phyloP scores from a whole-genome alignment of 2,888 invertebrate genomes.

The Ochropleura leucogaster region DNA sequence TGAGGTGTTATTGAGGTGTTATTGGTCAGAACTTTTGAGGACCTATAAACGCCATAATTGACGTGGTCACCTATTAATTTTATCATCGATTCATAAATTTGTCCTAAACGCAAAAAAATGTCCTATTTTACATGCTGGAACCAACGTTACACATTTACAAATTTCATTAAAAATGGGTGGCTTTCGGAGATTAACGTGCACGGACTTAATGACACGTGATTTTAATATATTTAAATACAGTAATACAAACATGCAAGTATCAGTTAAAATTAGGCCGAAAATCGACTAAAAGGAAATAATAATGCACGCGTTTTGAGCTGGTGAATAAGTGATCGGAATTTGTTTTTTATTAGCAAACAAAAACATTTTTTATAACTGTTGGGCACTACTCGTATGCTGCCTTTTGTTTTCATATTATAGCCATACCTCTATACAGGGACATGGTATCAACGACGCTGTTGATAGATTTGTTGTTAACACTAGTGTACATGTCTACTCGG shows the following conservation, averaged over 20 bases:
- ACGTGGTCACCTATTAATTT: neutral
- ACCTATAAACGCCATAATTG: neutral
- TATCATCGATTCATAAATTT: neutral
- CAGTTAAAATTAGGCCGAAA: neutral
- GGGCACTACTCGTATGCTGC: neutral
- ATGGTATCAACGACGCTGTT: conserved; percentile 55
- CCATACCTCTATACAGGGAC: conserved; percentile 27
- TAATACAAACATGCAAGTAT: neutral
- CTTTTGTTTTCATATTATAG: neutral
- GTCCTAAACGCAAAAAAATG: too few relatives aligned
- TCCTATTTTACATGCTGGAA: neutral
- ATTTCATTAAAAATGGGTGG: neutral
- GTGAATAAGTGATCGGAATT: neutral
- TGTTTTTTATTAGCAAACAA: neutral
- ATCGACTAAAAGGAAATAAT: conserved; percentile 1
- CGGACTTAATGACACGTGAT: neutral
- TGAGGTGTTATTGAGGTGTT: too few relatives aligned
- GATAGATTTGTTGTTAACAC: conserved; percentile 30
- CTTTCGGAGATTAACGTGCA: neutral
- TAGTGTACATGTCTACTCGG: conserved; percentile 22
- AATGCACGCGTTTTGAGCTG: neutral
- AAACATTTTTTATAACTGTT: too few relatives aligned
- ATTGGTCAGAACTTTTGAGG: neutral
- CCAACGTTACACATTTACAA: neutral
- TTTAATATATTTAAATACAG: neutral